Percentiles rank a stretch among this genome's conserved stretches.
These are phyloP conservation scores for Drosophila sproati DNA, from an alignment of 1,140 invertebrate species.

Conservation along the genomic window DNA sequence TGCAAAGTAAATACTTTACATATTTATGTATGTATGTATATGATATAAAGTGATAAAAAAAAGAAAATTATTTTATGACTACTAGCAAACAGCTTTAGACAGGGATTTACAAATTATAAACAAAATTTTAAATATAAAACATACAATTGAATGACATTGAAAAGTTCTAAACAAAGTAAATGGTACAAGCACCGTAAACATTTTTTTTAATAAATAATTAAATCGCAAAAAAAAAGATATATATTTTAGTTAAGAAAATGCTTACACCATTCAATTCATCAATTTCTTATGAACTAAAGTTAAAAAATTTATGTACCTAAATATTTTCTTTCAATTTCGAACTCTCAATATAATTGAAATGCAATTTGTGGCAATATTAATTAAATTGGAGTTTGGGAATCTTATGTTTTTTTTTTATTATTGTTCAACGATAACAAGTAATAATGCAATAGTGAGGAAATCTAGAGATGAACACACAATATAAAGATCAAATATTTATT, in stretches of 20 bases:
- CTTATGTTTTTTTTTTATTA: neutral
- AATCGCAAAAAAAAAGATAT: slow-evolving; percentile 10
- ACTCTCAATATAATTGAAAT: slow-evolving; percentile 8
- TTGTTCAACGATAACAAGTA: slow-evolving; percentile 10
- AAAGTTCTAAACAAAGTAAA: slow-evolving; percentile 39
- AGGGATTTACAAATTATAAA: slow-evolving; percentile 61
- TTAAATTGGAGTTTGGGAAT: neutral
- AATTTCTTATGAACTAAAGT: slow-evolving; percentile 37
- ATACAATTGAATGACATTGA: slow-evolving; percentile 34
- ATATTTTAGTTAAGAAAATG: slow-evolving; percentile 27
- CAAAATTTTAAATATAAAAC: slow-evolving; percentile 38
- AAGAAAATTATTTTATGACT: slow-evolving; percentile 42
- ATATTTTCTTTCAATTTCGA: slow-evolving; percentile 31
- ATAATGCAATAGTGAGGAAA: slow-evolving; percentile 14
- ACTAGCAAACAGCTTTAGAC: slow-evolving; percentile 55
- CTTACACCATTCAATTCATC: slow-evolving; percentile 32
- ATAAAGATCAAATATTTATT: neutral
- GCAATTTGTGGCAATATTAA: neutral
- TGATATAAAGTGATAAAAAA: slow-evolving; percentile 48
- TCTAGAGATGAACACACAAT: slow-evolving; percentile 15
- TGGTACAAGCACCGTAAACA: slow-evolving; percentile 42
- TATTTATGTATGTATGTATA: slow-evolving; percentile 58
- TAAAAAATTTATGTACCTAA: slow-evolving; percentile 43
- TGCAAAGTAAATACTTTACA: slow-evolving; percentile 32
- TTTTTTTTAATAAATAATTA: slow-evolving; percentile 39